Conservation (phyloP, 64 coral and sea anemone species). For the Catalaphyllia jardinei region DNA sequence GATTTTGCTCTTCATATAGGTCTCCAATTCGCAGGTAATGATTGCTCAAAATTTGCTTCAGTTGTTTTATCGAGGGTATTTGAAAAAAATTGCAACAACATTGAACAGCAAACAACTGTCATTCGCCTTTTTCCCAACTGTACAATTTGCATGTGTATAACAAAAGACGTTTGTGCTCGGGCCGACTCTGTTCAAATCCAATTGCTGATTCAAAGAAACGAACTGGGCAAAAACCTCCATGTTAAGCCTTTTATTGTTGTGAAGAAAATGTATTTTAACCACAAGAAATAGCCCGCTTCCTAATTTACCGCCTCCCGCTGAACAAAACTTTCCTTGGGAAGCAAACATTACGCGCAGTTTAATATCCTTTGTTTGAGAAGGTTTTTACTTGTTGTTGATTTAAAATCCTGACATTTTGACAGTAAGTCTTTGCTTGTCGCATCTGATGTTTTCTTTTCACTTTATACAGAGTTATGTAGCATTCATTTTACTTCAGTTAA, state of each 20-base stretch:
- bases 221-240: neutral
- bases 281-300: slow-evolving; percentile 1
- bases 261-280: slow-evolving; percentile 2
- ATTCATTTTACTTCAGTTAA: neutral
- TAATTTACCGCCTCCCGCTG: neutral
- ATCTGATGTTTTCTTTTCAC: neutral
- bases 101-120: neutral
- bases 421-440: slow-evolving; percentile 29
- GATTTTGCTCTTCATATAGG: neutral
- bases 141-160: neutral
- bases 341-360: neutral
- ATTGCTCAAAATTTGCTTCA: neutral
- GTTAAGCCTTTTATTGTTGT: neutral
- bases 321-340: neutral
- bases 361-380: slow-evolving; percentile 34
- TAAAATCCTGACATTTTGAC: slow-evolving; percentile 1
- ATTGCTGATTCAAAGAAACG: neutral
- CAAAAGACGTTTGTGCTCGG: neutral
- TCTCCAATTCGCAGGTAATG: neutral
- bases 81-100: slow-evolving; percentile 21
- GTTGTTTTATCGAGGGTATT: slow-evolving; percentile 14
- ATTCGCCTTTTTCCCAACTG: neutral
- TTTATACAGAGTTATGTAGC: neutral
- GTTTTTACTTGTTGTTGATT: slow-evolving; percentile 7
- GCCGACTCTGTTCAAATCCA: neutral